Evolutionary conservation across 2,113 vertebrate species (phyloP), one percentile per base, ranked within the genome.

Genomic region (Origma solitaria): DNA sequence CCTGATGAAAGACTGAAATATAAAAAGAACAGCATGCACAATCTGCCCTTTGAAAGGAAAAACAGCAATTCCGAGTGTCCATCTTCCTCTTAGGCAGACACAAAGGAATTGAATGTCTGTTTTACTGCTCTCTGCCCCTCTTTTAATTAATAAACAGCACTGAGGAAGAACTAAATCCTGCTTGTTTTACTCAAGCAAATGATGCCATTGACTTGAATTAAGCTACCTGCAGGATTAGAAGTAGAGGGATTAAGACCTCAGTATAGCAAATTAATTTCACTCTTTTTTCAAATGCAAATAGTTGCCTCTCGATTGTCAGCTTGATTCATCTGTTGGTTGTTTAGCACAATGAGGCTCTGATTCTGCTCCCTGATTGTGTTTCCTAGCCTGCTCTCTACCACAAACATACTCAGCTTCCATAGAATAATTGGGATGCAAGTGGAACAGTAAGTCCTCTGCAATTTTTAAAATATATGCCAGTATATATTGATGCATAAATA

Each of bases 251-350:
- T 92, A 94, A 89, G 91, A 94, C 53, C 17, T 94, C 30, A 64
- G 45, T 10, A 15, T 51, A 68, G 62, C 53, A 87, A 94, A 90
- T 94, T 72, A 25, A 72, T 96, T 95, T 65, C n/a, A 58, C 35
- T 72, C 57, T 82, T 86, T 90, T 92, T 95, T 91, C 91, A 95
- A 82, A 96, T 94, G 92, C 83, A 96, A 91, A 96, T 96, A n/a
- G 19, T 54, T 0, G 0, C 66, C 58, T 83, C 62, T 83, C 6
- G 0, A 13, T 62, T 94, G 86, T 73, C 82, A 81, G 51, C 6
- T 75, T 51, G 83, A 82, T 94, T 84, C 35, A 15, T 64, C 72
- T 91, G 35, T 60, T 86, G 47, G 60, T 47, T 79, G 45, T 70
- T 93, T 27, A 79, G 69, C 40, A 83, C 76, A 88, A 83, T 47